Percentiles rank a stretch among this genome's conserved stretches.
Evolutionary conservation across 1,140 invertebrate genomes (phyloP).

Genomic region (Musca domestica): DNA sequence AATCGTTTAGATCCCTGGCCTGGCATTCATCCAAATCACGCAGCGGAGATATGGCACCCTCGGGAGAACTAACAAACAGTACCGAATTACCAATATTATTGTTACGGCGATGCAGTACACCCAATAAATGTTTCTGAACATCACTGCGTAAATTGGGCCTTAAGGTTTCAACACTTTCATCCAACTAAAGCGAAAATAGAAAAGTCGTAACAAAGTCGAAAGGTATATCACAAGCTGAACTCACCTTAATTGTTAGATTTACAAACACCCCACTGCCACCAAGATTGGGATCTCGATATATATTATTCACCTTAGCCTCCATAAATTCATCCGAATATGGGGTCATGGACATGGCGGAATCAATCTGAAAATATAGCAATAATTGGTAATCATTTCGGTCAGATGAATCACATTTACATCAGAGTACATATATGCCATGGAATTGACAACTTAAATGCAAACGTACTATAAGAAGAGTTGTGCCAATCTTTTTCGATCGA

Average conservation of each 20-base stretch:
- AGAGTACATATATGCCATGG: too few relatives aligned
- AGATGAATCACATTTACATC: too few relatives aligned
- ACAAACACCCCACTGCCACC: constrained; percentile 73
- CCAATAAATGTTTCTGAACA: constrained; percentile 79
- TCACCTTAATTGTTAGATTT: constrained; percentile 75
- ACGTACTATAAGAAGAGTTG: too few relatives aligned
- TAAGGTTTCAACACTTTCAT: constrained; percentile 70
- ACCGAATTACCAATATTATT: constrained; percentile 85
- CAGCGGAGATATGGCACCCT: constrained; percentile 71
- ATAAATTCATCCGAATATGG: constrained; percentile 83
- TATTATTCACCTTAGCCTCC: constrained; percentile 73
- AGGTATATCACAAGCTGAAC: background rate
- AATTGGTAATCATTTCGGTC: too few relatives aligned
- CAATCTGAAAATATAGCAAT: constrained; percentile 72
- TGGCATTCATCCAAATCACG: constrained; percentile 88
- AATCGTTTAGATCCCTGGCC: constrained; percentile 85
- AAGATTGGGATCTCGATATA: constrained; percentile 69
- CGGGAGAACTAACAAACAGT: constrained; percentile 76
- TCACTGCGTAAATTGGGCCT: constrained; percentile 68
- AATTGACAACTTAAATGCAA: too few relatives aligned
- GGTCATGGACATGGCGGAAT: constrained; percentile 87
- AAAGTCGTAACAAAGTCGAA: too few relatives aligned
- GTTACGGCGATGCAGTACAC: constrained; percentile 74
- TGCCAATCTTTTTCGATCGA: too few relatives aligned
- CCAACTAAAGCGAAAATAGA: constrained; percentile 35